Evolutionary conservation across 37 sponge, comb jelly and placozoan genomes (phyloP), one percentile per base, ranked within the genome.

Genomic region (Beroe forskalii): DNA sequence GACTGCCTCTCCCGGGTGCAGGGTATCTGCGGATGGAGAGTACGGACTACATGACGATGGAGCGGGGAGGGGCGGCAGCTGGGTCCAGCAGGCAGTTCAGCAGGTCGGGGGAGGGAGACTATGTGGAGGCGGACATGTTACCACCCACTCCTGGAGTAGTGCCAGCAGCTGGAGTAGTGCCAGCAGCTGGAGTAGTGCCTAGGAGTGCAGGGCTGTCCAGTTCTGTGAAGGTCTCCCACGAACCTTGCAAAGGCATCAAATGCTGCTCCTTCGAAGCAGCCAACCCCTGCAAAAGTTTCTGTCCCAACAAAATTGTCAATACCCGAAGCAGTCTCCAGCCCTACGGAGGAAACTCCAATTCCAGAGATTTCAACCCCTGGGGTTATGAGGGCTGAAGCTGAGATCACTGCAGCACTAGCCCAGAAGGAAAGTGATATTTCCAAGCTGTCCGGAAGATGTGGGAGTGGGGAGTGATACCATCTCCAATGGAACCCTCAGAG

Each of bases 401-500:
- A 48, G 55, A 48, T 12, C n/a, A n/a, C n/a, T n/a, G n/a, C n/a
- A n/a, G n/a, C n/a, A n/a, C n/a, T n/a, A n/a, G n/a, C n/a, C n/a
- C n/a, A n/a, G n/a, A n/a, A n/a, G n/a, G n/a, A n/a, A n/a, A n/a
- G n/a, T n/a, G n/a, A n/a, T n/a, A n/a, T n/a, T n/a, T n/a, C n/a
- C n/a, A n/a, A n/a, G n/a, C n/a, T n/a, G n/a, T n/a, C n/a, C 12
- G 39, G 72, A 69, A 3, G 72, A 69, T 31, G 20, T 69, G 35
- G 27, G 72, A 14, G 72, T 9, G 12, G 72, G 72, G 72, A 69
- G 72, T 36, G 72, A 69, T 69, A 69, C 72, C 1, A 69, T 69
- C 27, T 69, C 72, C 38, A 69, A 27, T 35, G 72, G 37, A 17
- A 69, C 72, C 0, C 38, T 69, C 2, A 33, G 32, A 32, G 72